Evolutionary conservation across 2,888 invertebrate genomes (phyloP), one percentile per base, ranked within the genome.

Genomic region (Drosophila neonasuta): DNA sequence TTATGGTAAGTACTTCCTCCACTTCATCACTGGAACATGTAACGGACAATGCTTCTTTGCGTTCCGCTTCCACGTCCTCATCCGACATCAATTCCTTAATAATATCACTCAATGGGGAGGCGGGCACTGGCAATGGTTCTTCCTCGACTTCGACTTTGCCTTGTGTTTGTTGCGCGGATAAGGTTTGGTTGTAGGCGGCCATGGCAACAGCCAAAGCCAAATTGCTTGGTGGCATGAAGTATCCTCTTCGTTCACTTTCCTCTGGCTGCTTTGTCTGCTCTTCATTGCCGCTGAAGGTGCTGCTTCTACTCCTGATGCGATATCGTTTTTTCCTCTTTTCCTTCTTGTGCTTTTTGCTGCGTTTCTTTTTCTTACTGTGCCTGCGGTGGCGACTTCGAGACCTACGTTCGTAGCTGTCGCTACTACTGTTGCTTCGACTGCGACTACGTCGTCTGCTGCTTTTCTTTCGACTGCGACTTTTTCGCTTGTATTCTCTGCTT

Each of bases 31-130:
- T 61, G 0, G 78, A 72, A 9, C 74, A 74, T 2, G 66, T 60
- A 58, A 77, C 55, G 5, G 64, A 69, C 2, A 71, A 13, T 8
- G 63, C 11, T 20, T 65, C 9, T 2, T 39, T 15, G 6, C 5
- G n/a, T 1, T 58, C 48, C 17, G 20, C 1, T 1, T 60, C 46
- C 13, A 36, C 1, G 39, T 79, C 82, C 9, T 68, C 73, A 36
- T 81, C 85, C 3, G 82, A 79, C 78, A 82, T 76, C 5, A 81
- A 56, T 36, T 81, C 80, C 3, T 42, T 68, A 0, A 78, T 39
- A 39, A 82, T 80, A 61, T 81, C 85, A 58, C 51, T 62, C 4
- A 61, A 20, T 3, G 68, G 56, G 1, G 78, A 75, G 10, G 44
- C 46, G 7, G 52, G 24, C 6, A 11, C 4, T 5, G 46, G 41